Base-by-base conservation (phyloP, 2,797 vertebrate genomes). In the Oryzias dopingdopingensis region DNA sequence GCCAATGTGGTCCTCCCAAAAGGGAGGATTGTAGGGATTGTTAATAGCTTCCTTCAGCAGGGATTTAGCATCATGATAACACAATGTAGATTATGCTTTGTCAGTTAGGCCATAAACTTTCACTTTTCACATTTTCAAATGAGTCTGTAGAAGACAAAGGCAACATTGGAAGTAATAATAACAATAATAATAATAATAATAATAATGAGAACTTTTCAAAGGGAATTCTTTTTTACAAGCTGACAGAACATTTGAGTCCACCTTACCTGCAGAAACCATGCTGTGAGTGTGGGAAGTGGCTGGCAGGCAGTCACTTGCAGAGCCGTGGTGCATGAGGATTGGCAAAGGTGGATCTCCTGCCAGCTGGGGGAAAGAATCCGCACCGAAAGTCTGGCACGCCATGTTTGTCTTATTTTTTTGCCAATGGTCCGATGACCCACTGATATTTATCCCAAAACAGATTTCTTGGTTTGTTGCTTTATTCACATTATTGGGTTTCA, bases 251-350 rank as follows among this genome's bases (percentile, higher is more conserved):
- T 37, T 8, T 18, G n/a, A 45, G 49, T 10, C 17, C 18, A 45
- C 26, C 67, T 83, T 87, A 79, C 89, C 86, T 96, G 96, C 87
- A 62, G 96, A 94, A 57, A 96, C 93, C 92, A 97, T 95, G 87
- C 92, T 96, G 90, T 94, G 93, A 59, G 93, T 79, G 20, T 97
- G 96, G 77, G 94, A 95, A 75, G 92, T 90, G 85, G 91, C 87
- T 0, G 96, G 94, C 52, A 97, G 90, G 70, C 96, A 95, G 77
- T 99, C 96, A 0, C 90, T 86, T 1, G 92, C 70, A 42, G 93
- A 93, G 42, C 87, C 74, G 74, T 96, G 96, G 70, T 99, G 97
- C 96, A 99, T 98, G 78, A 96, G 95, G 86, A 98, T 90, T 59
- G 96, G 96, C 78, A 98, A 84, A 40, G 93, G 86, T 14, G 95